Conservation (phyloP, 2,888 invertebrate species). For the Drosophila melanocephala region DNA sequence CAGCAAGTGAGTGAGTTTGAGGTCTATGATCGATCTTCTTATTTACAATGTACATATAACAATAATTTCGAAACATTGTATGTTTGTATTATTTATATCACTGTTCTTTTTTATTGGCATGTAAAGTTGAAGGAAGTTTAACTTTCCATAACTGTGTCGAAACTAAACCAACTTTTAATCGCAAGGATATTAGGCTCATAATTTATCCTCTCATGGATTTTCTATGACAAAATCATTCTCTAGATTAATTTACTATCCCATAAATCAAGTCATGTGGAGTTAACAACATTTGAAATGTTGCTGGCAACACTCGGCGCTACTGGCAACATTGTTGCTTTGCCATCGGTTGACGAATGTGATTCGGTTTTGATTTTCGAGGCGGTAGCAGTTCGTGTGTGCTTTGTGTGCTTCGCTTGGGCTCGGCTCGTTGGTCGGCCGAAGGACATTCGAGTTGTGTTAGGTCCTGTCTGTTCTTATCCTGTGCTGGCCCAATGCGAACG, state of each 20-base stretch:
- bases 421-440: slow-evolving; percentile 39
- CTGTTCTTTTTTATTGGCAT: not conserved
- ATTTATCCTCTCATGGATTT: not conserved
- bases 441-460: slow-evolving; percentile 49
- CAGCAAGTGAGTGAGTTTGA: not conserved
- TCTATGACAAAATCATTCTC: not conserved
- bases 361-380: slow-evolving; percentile 29
- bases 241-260: not conserved
- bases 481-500: slow-evolving; percentile 67
- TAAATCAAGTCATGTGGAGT: not conserved
- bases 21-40: not conserved
- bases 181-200: not conserved
- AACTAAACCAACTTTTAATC: not conserved
- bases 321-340: slow-evolving; percentile 44
- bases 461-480: slow-evolving; percentile 41
- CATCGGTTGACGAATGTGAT: slow-evolving; percentile 22
- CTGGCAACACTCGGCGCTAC: slow-evolving; percentile 11
- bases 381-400: slow-evolving; percentile 12
- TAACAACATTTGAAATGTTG: slow-evolving; percentile 23
- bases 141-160: not conserved
- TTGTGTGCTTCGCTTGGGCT: slow-evolving; percentile 13
- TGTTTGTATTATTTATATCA: not conserved
- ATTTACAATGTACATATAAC: not conserved
- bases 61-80: not conserved
- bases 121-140: not conserved